Percentiles rank a stretch among this genome's conserved stretches.
phyloP scores from a whole-genome alignment of 2,888 invertebrate genomes.

The Ophion ellenae region DNA sequence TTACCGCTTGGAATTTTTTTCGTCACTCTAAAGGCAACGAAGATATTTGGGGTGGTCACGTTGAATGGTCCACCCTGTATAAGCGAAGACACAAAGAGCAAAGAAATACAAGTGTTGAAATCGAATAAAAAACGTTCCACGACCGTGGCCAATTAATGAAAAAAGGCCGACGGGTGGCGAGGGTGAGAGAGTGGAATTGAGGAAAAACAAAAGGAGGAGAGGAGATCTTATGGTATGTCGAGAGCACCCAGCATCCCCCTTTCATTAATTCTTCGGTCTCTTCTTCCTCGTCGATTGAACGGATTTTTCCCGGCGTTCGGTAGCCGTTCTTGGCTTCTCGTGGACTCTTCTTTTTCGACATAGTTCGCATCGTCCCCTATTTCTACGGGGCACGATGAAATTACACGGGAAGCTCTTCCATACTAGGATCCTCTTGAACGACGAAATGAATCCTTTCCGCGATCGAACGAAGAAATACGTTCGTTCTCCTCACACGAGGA shows the following conservation, averaged over 20 bases:
- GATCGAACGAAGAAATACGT: slow-evolving; percentile 42
- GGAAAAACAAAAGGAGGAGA: slow-evolving; percentile 18
- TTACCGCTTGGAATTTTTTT: no score
- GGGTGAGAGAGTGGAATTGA: slow-evolving; percentile 11
- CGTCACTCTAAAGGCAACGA: no score
- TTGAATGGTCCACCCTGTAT: no score
- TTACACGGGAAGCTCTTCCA: slow-evolving; percentile 54
- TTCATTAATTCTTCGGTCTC: slow-evolving; percentile 62
- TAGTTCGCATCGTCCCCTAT: slow-evolving; percentile 30
- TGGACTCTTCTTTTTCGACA: slow-evolving; percentile 49
- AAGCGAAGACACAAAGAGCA: neutral
- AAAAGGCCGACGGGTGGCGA: slow-evolving; percentile 48
- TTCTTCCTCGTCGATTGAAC: slow-evolving; percentile 59
- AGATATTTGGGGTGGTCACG: no score
- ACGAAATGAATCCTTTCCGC: slow-evolving; percentile 58
- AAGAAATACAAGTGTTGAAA: slow-evolving; percentile 42
- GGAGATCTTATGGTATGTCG: slow-evolving; percentile 55
- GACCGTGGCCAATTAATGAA: slow-evolving; percentile 64
- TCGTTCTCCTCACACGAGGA: slow-evolving; percentile 29
- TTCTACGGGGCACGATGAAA: slow-evolving; percentile 48
- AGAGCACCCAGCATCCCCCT: slow-evolving; percentile 57
- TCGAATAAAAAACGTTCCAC: slow-evolving; percentile 27
- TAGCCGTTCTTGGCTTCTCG: slow-evolving; percentile 5
- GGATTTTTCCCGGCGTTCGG: slow-evolving; percentile 39
- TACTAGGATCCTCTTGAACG: slow-evolving; percentile 16